Conservation (phyloP, 1,140 invertebrate species). For the Drosophila cardini region DNA sequence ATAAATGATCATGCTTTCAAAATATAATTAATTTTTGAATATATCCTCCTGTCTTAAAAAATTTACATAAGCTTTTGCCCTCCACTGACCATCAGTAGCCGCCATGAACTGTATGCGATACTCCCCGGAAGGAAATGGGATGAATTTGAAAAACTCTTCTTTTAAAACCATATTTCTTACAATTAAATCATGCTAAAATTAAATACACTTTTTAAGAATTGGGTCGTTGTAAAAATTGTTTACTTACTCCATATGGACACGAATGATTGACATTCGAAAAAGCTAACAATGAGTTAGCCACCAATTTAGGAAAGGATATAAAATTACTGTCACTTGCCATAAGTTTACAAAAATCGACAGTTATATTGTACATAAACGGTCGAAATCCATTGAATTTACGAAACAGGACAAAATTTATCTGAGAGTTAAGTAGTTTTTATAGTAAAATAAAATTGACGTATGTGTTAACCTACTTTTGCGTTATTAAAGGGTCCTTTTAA, state of each 20-base stretch:
- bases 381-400: slow-evolving; percentile 40
- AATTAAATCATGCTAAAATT: slow-evolving; percentile 15
- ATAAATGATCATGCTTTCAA: no score
- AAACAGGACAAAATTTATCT: slow-evolving; percentile 14
- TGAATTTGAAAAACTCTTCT: neutral
- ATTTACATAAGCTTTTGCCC: neutral
- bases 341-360: slow-evolving; percentile 35
- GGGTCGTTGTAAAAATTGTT: neutral
- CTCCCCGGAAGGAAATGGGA: slow-evolving; percentile 41
- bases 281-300: neutral
- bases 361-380: slow-evolving; percentile 37
- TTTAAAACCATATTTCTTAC: slow-evolving; percentile 25
- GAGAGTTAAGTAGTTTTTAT: neutral
- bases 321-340: neutral
- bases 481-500: slow-evolving; percentile 22
- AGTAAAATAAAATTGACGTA: neutral
- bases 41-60: neutral
- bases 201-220: neutral
- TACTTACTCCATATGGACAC: slow-evolving; percentile 18
- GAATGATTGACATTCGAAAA: slow-evolving; percentile 27
- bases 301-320: slow-evolving; percentile 7
- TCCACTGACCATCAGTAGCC: slow-evolving; percentile 41
- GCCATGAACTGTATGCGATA: slow-evolving; percentile 42
- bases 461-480: slow-evolving; percentile 23
- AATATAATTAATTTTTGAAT: no score